Evolutionary conservation across 2,113 vertebrate genomes (phyloP), one percentile per base, ranked within the genome.

Genomic region (Eptesicus fuscus): DNA sequence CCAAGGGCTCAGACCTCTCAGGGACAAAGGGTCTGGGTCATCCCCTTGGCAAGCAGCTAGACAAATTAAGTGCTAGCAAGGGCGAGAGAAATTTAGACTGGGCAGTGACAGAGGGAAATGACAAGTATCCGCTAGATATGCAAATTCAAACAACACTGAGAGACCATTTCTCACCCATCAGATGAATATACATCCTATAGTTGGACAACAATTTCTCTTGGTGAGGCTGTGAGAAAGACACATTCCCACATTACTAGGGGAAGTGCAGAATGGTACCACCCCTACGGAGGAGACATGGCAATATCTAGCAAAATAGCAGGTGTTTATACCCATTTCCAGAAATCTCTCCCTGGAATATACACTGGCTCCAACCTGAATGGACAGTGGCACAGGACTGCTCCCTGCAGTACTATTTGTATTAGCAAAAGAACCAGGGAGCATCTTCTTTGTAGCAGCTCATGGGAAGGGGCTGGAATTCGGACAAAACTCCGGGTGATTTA

Each of bases 261-360:
- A 28, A 65, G 77, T n/a, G 1, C 44, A 18, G 79, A 85, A 49
- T 18, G 35, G 73, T 18, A 9, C 5, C 12, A 9, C 47, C 88
- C 37, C 82, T 67, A 11, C n/a, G 51, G 44, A 91, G 70, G 35
- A 53, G n/a, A 65, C n/a, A 40, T 23, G 40, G 76, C 83, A 86
- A 78, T 3, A 73, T 40, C 28, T 88, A 59, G 69, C 73, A 92
- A 90, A 91, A 87, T 53, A 53, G 73, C 86, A n/a, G 16, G 51
- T 20, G 1, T 76, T 91, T 86, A 63, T 86, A 63, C 49, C 82
- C 85, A 82, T 80, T 95, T 84, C 88, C 70, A 93, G 83, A 83
- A 91, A 86, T 76, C 86, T 35, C 32, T 94, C 49, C 91, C 95
- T 25, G 56, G 86, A 71, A 83, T 32, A 77, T 5, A 79, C 40